Percentiles rank a stretch among this genome's conserved stretches.
These are phyloP conservation scores for Drepana arcuata DNA, from an alignment of 1,140 invertebrate species.

Conservation along the genomic window DNA sequence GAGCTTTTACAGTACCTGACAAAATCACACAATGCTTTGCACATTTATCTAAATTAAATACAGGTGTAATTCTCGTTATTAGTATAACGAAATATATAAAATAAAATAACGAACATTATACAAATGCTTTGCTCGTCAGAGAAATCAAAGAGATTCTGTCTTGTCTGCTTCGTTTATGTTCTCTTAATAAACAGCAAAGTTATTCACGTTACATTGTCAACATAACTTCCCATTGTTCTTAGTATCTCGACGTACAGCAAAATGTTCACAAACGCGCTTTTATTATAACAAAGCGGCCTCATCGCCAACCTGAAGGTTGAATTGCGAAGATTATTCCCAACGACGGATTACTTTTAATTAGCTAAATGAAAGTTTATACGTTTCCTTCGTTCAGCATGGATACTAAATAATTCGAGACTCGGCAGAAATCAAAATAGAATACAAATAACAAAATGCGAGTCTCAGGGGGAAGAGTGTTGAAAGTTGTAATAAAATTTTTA, in stretches of 20 bases:
- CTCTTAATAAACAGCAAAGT: constrained; percentile 22
- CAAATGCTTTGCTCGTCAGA: no score
- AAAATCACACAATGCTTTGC: no score
- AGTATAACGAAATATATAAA: no score
- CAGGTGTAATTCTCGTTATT: neutral
- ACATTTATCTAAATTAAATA: constrained; percentile 15
- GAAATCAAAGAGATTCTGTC: no score
- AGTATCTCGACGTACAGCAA: constrained; percentile 18
- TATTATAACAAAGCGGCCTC: constrained; percentile 31
- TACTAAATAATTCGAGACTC: no score
- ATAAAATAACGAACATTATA: no score
- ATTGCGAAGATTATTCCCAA: constrained; percentile 33
- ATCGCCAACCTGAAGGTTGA: constrained; percentile 26
- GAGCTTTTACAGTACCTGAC: no score
- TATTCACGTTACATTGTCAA: constrained; percentile 32
- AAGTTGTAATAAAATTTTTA: constrained; percentile 30
- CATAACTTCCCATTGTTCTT: constrained; percentile 26
- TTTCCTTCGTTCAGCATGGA: no score
- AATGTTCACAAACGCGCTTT: constrained; percentile 33
- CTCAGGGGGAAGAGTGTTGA: constrained; percentile 16
- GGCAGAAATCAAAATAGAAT: constrained; percentile 51
- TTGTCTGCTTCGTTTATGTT: no score
- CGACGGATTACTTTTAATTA: constrained; percentile 60
- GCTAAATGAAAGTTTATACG: constrained; percentile 59
- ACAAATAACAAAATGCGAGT: constrained; percentile 23